Conservation (phyloP, 2,888 invertebrate genomes). For the Sclerodermus sp. region DNA sequence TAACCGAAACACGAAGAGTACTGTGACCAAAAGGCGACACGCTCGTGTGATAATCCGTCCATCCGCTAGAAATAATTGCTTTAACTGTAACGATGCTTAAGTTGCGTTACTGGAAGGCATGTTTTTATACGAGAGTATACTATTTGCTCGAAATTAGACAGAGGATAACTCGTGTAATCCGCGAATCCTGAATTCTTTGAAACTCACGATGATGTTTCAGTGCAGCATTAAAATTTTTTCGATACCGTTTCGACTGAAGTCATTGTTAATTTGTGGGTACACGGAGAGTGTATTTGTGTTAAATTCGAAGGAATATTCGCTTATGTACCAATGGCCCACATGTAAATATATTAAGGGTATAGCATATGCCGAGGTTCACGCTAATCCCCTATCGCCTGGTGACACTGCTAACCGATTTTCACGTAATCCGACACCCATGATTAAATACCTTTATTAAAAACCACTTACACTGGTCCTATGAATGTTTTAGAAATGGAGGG, state of each 20-base stretch:
- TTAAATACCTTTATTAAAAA: slow-evolving; percentile 54
- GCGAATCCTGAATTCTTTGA: no score
- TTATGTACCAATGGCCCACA: slow-evolving; percentile 18
- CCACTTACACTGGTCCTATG: slow-evolving; percentile 48
- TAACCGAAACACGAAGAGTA: slow-evolving; percentile 10
- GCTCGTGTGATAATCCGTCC: slow-evolving; percentile 29
- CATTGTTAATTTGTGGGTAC: no score
- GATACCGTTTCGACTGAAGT: no score
- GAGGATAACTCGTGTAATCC: no score
- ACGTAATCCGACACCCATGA: slow-evolving; percentile 45
- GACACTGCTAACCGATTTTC: slow-evolving; percentile 37
- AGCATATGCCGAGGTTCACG: slow-evolving; percentile 17
- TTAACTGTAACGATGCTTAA: slow-evolving; percentile 37
- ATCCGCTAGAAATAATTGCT: slow-evolving; percentile 43
- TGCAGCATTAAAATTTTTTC: no score
- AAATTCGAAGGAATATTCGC: no score
- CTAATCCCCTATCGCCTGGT: slow-evolving; percentile 22
- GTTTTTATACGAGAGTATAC: no score
- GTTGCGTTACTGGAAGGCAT: slow-evolving; percentile 7
- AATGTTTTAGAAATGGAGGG: slow-evolving; percentile 42
- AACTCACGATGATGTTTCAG: neutral
- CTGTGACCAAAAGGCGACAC: slow-evolving; percentile 27
- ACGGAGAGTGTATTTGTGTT: no score
- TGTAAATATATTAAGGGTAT: slow-evolving; percentile 18
- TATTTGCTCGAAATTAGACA: no score